Evolutionary conservation across 2,888 invertebrate species (phyloP).

Genomic region (Tetropium fuscum): DNA sequence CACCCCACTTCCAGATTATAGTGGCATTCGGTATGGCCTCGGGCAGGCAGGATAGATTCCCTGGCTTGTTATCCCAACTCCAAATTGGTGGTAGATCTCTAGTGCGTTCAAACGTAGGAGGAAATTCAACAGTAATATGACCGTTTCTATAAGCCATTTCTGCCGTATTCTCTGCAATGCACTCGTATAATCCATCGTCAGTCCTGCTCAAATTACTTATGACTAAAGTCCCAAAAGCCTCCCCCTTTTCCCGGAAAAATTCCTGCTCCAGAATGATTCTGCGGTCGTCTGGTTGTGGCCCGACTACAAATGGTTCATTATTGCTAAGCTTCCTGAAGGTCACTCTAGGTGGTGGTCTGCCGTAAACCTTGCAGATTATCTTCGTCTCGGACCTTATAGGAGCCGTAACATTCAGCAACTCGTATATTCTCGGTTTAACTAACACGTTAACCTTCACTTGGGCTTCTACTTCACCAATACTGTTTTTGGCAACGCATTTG

Average conservation of each 20-base stretch:
- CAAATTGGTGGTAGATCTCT: constrained; percentile 80
- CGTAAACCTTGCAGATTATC: constrained; percentile 82
- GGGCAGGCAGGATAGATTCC: constrained; percentile 90
- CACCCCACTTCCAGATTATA: constrained; percentile 81
- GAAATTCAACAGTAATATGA: constrained; percentile 85
- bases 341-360: constrained; percentile 83
- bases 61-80: constrained; percentile 85
- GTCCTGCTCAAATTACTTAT: constrained; percentile 75
- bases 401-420: constrained; percentile 79
- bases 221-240: constrained; percentile 75
- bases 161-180: constrained; percentile 85
- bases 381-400: constrained; percentile 73
- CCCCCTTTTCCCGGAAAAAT: constrained; percentile 69
- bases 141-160: constrained; percentile 81
- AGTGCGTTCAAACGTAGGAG: constrained; percentile 81
- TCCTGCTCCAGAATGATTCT: constrained; percentile 76
- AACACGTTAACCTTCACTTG: constrained; percentile 77
- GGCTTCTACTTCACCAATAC: constrained; percentile 78
- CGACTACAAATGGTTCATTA: constrained; percentile 73
- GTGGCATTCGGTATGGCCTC: constrained; percentile 91
- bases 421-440: constrained; percentile 84
- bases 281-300: constrained; percentile 71
- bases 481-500: constrained; percentile 84
- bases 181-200: constrained; percentile 92
- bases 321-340: constrained; percentile 83